Evolutionary conservation across 2,888 invertebrate species (phyloP).

Genomic region (Agrotis ipsilon): DNA sequence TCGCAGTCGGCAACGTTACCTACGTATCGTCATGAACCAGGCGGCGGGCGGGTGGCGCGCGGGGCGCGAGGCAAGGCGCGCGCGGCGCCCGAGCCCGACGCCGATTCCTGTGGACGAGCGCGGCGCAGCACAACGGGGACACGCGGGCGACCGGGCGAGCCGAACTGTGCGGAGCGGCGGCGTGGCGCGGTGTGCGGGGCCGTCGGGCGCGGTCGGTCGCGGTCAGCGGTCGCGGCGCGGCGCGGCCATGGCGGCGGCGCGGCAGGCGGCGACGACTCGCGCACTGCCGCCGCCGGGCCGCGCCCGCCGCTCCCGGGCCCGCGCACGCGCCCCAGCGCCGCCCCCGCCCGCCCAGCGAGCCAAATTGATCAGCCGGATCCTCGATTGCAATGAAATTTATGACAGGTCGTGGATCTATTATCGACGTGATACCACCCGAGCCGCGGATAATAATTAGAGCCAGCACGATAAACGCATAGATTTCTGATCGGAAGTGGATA

Average conservation of each 20-base stretch:
- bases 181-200: slow-evolving; percentile 72
- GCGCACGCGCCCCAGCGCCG: slow-evolving; percentile 68
- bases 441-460: slow-evolving; percentile 73
- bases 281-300: slow-evolving; percentile 84
- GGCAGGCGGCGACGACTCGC: slow-evolving; percentile 84
- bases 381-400: slow-evolving; percentile 89
- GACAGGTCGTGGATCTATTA: slow-evolving; percentile 88
- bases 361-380: slow-evolving; percentile 89
- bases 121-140: slow-evolving; percentile 70
- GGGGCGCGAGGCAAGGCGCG: slow-evolving; percentile 68
- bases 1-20: slow-evolving; percentile 80
- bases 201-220: slow-evolving; percentile 79
- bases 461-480: slow-evolving; percentile 74
- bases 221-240: slow-evolving; percentile 84
- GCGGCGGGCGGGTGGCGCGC: slow-evolving; percentile 71
- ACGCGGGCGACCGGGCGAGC: slow-evolving; percentile 51
- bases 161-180: slow-evolving; percentile 80
- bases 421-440: slow-evolving; percentile 81
- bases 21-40: slow-evolving; percentile 81
- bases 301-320: slow-evolving; percentile 71
- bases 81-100: slow-evolving; percentile 68
- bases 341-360: slow-evolving; percentile 67
- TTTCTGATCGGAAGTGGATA: slow-evolving; percentile 66
- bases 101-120: slow-evolving; percentile 75
- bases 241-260: slow-evolving; percentile 88